phyloP scores from a whole-genome alignment of 2,113 vertebrate species.

The Ictalurus furcatus region DNA sequence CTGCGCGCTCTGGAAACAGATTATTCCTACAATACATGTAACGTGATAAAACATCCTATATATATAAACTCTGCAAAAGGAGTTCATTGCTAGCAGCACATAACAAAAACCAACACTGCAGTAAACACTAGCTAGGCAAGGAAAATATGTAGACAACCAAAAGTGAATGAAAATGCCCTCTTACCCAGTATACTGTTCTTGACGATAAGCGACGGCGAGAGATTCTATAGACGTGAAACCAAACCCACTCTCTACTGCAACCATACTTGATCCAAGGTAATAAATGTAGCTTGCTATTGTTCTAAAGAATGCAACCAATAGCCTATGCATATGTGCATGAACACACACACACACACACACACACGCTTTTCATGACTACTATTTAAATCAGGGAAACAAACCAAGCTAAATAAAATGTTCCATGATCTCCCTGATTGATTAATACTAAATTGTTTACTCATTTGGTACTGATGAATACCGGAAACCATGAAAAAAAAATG shows the following conservation, averaged over 20 bases:
- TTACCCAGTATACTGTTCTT: background rate
- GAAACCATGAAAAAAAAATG: background rate
- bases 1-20: background rate
- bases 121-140: background rate
- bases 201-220: background rate
- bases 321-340: background rate
- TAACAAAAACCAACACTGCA: background rate
- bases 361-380: background rate
- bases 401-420: background rate
- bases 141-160: background rate
- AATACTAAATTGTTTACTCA: background rate
- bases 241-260: background rate
- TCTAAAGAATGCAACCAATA: background rate
- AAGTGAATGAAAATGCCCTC: background rate
- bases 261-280: background rate
- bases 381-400: background rate
- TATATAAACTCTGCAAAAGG: background rate
- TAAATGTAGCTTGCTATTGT: background rate
- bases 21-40: background rate
- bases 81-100: background rate
- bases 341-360: no score
- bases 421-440: background rate
- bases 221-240: background rate
- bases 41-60: background rate
- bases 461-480: background rate